Conservation (phyloP, 1,140 invertebrate species). For the Leptopilina clavipes region DNA sequence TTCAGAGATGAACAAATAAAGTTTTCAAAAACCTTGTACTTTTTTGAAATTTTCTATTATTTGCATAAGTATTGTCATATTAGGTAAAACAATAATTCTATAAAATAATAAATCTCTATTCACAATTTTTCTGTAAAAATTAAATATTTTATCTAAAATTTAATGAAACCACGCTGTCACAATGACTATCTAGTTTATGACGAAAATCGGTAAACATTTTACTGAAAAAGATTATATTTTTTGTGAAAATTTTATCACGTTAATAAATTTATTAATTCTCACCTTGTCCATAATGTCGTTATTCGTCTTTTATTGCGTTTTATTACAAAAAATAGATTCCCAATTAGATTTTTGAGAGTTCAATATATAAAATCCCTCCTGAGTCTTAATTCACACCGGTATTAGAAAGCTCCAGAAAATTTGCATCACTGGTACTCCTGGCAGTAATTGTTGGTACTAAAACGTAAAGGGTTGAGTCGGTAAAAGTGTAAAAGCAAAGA, state of each 20-base stretch:
- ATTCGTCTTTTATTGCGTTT: neutral
- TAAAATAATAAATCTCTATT: too few species aligned
- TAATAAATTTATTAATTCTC: neutral
- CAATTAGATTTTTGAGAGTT: neutral
- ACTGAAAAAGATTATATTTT: neutral
- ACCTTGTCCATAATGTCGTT: conserved; percentile 14
- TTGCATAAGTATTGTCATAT: too few species aligned
- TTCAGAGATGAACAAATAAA: too few species aligned
- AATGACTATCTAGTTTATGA: conserved; percentile 15
- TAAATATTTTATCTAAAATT: neutral
- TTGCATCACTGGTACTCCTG: too few species aligned
- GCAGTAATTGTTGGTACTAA: too few species aligned
- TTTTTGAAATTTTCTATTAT: too few species aligned
- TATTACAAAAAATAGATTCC: neutral
- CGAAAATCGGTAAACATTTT: neutral
- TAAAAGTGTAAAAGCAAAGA: too few species aligned
- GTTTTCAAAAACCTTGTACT: too few species aligned
- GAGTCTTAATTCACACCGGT: neutral
- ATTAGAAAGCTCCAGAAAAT: neutral
- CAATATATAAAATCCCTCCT: neutral
- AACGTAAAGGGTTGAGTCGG: too few species aligned
- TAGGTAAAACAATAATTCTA: too few species aligned
- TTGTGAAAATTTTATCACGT: too few species aligned
- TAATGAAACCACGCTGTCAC: conserved; percentile 10
- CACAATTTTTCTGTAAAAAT: too few species aligned